Conservation (phyloP, 2,888 invertebrate species). For the Tetragonisca angustula region DNA sequence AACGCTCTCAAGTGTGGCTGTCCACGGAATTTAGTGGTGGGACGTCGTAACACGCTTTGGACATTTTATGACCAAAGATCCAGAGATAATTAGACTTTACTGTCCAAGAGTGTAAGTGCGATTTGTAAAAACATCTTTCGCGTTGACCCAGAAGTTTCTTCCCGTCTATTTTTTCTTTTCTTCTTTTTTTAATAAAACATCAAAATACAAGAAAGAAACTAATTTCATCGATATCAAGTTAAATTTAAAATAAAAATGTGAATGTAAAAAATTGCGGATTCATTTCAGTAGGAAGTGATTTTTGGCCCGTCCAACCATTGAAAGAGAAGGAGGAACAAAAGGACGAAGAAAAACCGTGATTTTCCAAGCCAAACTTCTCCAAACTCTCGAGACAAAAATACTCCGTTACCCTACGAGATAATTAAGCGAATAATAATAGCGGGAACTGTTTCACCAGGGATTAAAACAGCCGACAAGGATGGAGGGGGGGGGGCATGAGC, state of each 20-base stretch:
- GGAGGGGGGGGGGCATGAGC: too few species aligned
- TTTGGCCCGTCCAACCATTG: too few species aligned
- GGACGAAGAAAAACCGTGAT: not conserved
- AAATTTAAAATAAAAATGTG: too few species aligned
- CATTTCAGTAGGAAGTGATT: too few species aligned
- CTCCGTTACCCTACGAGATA: not conserved
- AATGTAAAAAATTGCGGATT: too few species aligned
- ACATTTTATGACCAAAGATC: not conserved
- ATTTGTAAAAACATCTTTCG: not conserved
- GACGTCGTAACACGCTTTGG: not conserved
- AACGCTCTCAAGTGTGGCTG: not conserved
- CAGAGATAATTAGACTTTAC: not conserved
- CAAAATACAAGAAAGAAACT: too few species aligned
- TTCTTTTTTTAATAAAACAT: too few species aligned
- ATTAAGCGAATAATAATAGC: conserved; percentile 3
- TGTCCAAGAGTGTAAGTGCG: accelerated
- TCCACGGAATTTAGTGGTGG: not conserved
- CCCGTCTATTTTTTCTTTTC: too few species aligned
- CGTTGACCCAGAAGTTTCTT: too few species aligned
- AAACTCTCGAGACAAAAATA: not conserved
- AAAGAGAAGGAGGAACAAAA: not conserved
- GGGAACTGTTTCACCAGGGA: conserved; percentile 10
- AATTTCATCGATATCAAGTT: too few species aligned
- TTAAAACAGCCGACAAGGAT: not conserved
- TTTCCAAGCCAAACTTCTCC: not conserved